Percentiles rank a stretch among this genome's conserved stretches.
phyloP scores from a whole-genome alignment of 2,113 vertebrate genomes.

The pig (Sus scrofa) region DNA sequence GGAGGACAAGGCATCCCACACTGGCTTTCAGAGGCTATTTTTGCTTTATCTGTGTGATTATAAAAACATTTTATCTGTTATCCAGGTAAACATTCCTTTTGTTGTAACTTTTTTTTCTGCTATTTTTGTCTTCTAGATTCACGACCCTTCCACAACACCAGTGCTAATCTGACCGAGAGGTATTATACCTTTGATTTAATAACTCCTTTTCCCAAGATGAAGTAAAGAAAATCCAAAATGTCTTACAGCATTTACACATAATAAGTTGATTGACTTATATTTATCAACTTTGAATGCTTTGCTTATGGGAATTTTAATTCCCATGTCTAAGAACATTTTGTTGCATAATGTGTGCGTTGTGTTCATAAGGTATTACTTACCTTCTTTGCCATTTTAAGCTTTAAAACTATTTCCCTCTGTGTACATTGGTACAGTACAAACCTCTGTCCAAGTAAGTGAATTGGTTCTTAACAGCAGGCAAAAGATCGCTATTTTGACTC shows the following conservation, averaged over 20 bases:
- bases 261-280: not conserved
- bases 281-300: not conserved
- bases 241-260: not conserved
- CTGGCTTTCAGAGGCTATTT: not conserved
- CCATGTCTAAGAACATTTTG: not conserved
- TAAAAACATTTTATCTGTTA: not conserved
- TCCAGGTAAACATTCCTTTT: not conserved
- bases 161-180: constrained; percentile 93
- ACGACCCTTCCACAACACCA: constrained; percentile 85
- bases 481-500: not conserved
- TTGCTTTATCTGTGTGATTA: not conserved
- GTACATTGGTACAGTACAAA: not conserved
- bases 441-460: not conserved
- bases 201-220: not conserved
- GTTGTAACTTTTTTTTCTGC: constrained; percentile 63
- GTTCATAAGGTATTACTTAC: not conserved
- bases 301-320: not conserved
- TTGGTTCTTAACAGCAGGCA: not conserved
- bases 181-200: constrained; percentile 64
- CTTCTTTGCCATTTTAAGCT: not conserved
- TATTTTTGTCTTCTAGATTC: constrained; percentile 87
- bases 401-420: not conserved
- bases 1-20: not conserved
- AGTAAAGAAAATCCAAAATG: not conserved
- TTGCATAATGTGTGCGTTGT: not conserved